These are phyloP conservation scores for Hephaestus fuliginosus DNA, from an alignment of 2,797 vertebrate species.

Conservation along the genomic window DNA sequence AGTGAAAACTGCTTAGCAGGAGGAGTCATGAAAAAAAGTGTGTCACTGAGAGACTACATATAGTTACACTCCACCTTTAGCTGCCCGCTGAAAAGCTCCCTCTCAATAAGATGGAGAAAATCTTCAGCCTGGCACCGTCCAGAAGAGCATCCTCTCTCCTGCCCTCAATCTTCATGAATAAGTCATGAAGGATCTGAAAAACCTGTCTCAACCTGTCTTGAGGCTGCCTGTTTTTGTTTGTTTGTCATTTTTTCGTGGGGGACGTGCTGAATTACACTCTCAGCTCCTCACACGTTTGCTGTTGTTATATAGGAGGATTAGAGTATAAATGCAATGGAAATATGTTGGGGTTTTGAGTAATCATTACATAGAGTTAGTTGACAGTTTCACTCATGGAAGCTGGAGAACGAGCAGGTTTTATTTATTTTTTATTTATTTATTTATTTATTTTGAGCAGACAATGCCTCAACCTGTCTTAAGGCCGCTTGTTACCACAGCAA, in stretches of 20 bases:
- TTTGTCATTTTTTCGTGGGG: background rate
- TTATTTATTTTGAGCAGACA: background rate
- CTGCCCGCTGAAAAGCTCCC: background rate
- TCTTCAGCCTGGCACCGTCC: background rate
- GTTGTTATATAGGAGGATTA: background rate
- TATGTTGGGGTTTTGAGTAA: background rate
- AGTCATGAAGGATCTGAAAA: conserved; percentile 50
- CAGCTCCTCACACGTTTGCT: too few species aligned
- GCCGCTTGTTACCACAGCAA: conserved; percentile 75
- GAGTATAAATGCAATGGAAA: background rate
- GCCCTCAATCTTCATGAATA: conserved; percentile 63
- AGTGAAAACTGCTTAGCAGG: conserved; percentile 38
- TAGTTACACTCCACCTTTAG: background rate
- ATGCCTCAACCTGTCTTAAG: conserved; percentile 28
- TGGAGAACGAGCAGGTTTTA: background rate
- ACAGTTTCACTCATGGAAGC: background rate
- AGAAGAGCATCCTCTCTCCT: conserved; percentile 20
- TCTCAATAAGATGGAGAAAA: background rate
- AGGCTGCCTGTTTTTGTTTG: background rate
- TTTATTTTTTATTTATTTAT: too few species aligned
- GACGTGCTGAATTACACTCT: background rate
- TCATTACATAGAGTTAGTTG: background rate
- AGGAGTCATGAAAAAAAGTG: conserved; percentile 8
- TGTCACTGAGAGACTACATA: conserved; percentile 17
- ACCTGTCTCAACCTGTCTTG: conserved; percentile 35